Evolutionary conservation across 2,797 vertebrate species (phyloP).

Genomic region (Hipposideros larvatus): DNA sequence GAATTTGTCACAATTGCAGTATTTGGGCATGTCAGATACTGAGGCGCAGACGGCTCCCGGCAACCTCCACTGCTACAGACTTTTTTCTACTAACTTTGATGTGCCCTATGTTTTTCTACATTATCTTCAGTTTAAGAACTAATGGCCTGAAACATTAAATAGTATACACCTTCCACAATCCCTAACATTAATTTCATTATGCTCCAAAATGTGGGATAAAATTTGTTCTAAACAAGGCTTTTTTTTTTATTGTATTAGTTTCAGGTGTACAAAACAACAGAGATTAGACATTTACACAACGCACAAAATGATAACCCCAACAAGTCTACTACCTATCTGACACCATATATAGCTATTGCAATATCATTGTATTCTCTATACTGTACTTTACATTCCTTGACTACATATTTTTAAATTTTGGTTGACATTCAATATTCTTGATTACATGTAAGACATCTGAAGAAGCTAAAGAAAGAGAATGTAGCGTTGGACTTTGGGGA

Average conservation of each 20-base stretch:
- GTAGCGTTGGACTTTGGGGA: background rate
- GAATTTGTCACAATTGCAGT: too few relatives aligned
- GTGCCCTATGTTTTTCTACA: background rate
- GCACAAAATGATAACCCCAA: too few relatives aligned
- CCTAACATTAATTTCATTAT: background rate
- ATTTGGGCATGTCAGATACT: too few relatives aligned
- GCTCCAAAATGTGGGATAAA: background rate
- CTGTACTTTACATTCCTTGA: too few relatives aligned
- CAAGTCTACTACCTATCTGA: too few relatives aligned
- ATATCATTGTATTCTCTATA: too few relatives aligned
- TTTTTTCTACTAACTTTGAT: background rate
- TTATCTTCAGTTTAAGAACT: background rate
- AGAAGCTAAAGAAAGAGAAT: background rate
- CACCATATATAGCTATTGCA: too few relatives aligned
- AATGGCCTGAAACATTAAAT: background rate
- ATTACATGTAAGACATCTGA: background rate
- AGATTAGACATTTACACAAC: too few relatives aligned
- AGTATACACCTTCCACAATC: background rate
- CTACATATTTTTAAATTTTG: too few relatives aligned
- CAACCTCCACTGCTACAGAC: background rate
- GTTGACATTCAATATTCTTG: background rate
- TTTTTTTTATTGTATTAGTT: too few relatives aligned
- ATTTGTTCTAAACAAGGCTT: background rate
- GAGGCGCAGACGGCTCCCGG: too few relatives aligned
- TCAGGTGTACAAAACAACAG: too few relatives aligned